Evolutionary conservation across 2,888 invertebrate species (phyloP), one percentile per base, ranked within the genome.

Genomic region (Odontothrips loti): DNA sequence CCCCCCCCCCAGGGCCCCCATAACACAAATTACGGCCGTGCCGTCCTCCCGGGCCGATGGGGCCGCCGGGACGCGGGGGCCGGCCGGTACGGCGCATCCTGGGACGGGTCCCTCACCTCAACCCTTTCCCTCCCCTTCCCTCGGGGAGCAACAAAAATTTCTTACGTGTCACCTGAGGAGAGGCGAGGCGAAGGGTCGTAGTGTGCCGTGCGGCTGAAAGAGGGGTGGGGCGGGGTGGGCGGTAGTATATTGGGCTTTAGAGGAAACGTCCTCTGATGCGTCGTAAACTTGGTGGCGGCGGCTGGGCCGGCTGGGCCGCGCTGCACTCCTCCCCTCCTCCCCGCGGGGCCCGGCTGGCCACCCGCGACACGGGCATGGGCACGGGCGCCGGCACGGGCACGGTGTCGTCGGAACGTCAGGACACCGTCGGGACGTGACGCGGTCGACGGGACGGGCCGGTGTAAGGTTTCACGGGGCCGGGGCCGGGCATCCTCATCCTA

Each of bases 101-200:
- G 48, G 48, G 51, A 6, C 51, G 51, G 17, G 51, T 17, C 58
- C 58, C 34, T 43, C 34, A 43, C 34, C 34, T 43, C 34, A 43
- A 43, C 34, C 34, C 58, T 58, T 58, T 58, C 58, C 58, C 58
- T n/a, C 58, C 6, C n/a, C 58, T n/a, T 58, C n/a, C 58, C 58
- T 58, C 58, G 58, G 58, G 58, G 58, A 58, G 58, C 58, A 58
- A 58, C 58, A 58, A 58, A 43, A 58, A 58, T 58, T 58, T 58
- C 58, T 58, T 58, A 58, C 58, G 58, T 58, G 58, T 58, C 58
- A 58, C 58, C 58, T 58, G 58, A 58, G 58, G 15, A 58, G 58
- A 17, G 20, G 58, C 58, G 20, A 11, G 20, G 58, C 58, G 15
- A 6, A 17, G 58, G 12, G 34, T n/a, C 51, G n/a, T n/a, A n/a